A percentile compares a stretch with the other conserved stretches of the same genome.
These are phyloP conservation scores for Pelecanus crispus DNA, from an alignment of 2,113 vertebrate species.

Conservation along the genomic window DNA sequence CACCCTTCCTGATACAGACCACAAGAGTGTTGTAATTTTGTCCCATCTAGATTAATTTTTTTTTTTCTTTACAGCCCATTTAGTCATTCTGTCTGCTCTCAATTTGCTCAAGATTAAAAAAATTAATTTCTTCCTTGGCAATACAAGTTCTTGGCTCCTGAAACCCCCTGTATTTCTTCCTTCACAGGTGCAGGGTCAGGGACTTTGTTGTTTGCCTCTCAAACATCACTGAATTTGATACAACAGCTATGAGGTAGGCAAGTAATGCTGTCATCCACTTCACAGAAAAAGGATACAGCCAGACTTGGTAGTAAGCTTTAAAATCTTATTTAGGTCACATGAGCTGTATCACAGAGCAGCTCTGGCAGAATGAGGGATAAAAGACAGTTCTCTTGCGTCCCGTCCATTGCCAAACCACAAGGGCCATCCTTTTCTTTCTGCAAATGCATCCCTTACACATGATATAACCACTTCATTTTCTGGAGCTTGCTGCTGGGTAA, in stretches of 20 bases:
- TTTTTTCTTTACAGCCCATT: not conserved
- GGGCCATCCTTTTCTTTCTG: not conserved
- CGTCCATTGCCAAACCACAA: not conserved
- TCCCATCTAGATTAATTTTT: not conserved
- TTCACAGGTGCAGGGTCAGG: constrained; percentile 21
- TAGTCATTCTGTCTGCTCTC: not conserved
- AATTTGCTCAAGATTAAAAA: not conserved
- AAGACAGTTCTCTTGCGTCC: not conserved
- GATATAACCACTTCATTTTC: not conserved
- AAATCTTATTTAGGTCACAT: not conserved
- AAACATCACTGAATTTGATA: constrained; percentile 12
- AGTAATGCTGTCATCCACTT: not conserved
- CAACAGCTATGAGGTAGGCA: not conserved
- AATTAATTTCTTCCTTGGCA: not conserved
- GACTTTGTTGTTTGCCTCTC: constrained; percentile 10
- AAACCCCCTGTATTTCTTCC: not conserved
- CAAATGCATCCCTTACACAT: not conserved
- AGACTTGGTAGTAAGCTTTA: not conserved
- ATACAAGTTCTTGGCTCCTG: not conserved
- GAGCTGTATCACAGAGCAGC: not conserved
- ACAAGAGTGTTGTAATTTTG: not conserved
- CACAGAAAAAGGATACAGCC: not conserved
- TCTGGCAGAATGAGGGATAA: not conserved
- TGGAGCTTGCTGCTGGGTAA: not conserved
- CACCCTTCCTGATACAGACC: not conserved